Percentiles rank a stretch among this genome's conserved stretches.
phyloP scores from a whole-genome alignment of 37 sponge, comb jelly and placozoan species.

The Mnemiopsis leidyi region DNA sequence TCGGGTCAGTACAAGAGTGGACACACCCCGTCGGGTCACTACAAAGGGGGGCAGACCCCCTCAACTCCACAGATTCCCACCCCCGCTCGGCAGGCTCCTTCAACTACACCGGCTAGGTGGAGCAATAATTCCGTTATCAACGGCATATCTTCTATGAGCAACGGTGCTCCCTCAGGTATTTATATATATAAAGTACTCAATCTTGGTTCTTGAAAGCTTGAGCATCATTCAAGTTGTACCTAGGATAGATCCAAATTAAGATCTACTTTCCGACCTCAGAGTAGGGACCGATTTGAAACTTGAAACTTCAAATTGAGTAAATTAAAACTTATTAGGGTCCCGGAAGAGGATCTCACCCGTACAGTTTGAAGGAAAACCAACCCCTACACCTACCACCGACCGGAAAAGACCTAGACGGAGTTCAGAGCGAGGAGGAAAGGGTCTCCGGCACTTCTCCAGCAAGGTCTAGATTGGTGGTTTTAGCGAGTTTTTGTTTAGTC shows the following conservation, averaged over 20 bases:
- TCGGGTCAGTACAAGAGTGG: neutral
- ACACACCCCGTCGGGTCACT: neutral
- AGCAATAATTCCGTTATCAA: conserved; percentile 20
- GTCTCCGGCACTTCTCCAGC: conserved; percentile 89
- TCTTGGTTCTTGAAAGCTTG: no score
- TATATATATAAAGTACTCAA: no score
- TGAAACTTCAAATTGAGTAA: no score
- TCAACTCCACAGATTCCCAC: neutral
- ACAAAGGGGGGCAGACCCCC: neutral
- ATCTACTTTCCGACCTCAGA: no score
- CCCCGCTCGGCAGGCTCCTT: neutral
- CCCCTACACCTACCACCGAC: conserved; percentile 4
- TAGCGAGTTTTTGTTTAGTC: no score
- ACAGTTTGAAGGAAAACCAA: conserved; percentile 22
- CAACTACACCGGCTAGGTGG: conserved; percentile 26
- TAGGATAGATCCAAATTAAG: no score
- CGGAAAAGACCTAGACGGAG: conserved; percentile 41
- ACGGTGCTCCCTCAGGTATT: neutral
- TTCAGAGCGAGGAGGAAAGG: conserved; percentile 75
- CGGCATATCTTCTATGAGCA: neutral
- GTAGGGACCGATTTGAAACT: no score
- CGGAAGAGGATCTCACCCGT: neutral
- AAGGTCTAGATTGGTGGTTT: no score
- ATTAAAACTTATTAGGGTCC: neutral
- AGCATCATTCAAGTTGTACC: no score